Evolutionary conservation across 1,140 invertebrate species (phyloP).

Genomic region (Hirudo medicinalis): DNA sequence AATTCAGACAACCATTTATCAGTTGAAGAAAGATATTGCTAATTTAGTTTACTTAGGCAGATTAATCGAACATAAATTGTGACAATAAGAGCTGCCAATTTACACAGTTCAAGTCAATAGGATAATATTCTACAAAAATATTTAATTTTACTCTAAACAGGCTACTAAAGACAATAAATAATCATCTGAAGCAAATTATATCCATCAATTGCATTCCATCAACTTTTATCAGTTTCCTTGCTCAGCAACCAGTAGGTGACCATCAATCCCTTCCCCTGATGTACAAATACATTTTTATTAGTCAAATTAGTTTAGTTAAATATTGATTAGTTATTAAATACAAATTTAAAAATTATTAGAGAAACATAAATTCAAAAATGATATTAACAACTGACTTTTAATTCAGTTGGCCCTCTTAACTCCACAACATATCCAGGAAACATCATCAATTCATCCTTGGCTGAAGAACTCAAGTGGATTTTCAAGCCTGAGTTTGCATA

Average conservation of each 20-base stretch:
- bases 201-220: too few species aligned
- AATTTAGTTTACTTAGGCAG: too few species aligned
- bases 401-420: not conserved
- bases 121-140: too few species aligned
- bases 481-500: not conserved
- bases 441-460: not conserved
- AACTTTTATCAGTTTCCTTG: not conserved
- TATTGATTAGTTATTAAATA: too few species aligned
- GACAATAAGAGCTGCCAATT: too few species aligned
- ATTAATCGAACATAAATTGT: too few species aligned
- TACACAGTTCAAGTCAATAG: too few species aligned
- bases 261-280: not conserved
- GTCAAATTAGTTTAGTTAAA: not conserved
- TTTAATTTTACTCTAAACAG: too few species aligned
- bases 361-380: not conserved
- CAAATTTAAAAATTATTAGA: not conserved
- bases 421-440: slow-evolving; percentile 7
- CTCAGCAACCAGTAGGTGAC: slow-evolving; percentile 5
- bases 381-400: slow-evolving; percentile 1
- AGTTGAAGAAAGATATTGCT: too few species aligned
- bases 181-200: too few species aligned
- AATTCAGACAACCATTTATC: too few species aligned
- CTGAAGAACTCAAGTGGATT: not conserved
- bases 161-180: too few species aligned
- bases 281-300: not conserved